Percentiles rank a stretch among this genome's conserved stretches.
Evolutionary conservation across 2,888 invertebrate species (phyloP).

Genomic region (Xestia ashworthii): DNA sequence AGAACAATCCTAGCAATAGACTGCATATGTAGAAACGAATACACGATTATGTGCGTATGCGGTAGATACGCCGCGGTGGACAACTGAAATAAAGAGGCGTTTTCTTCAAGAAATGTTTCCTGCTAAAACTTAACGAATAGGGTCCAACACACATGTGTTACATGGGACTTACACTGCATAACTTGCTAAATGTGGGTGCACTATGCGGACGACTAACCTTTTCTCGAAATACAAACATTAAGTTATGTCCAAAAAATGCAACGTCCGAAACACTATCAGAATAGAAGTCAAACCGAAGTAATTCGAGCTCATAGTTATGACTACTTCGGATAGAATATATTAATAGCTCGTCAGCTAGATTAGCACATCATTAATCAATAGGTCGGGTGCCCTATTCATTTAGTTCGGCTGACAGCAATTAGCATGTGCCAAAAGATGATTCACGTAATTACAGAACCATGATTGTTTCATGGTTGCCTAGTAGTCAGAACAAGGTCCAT

Average conservation of each 20-base stretch:
- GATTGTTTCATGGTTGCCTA: slow-evolving; percentile 29
- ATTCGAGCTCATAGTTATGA: neutral
- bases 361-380: slow-evolving; percentile 33
- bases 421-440: slow-evolving; percentile 55
- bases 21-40: neutral
- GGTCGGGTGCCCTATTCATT: slow-evolving; percentile 43
- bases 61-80: neutral
- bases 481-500: slow-evolving; percentile 12
- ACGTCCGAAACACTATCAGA: neutral
- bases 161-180: neutral
- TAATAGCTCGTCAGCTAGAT: slow-evolving; percentile 10
- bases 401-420: slow-evolving; percentile 31
- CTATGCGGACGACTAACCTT: neutral
- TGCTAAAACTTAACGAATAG: neutral
- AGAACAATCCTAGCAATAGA: neutral
- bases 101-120: neutral
- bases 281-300: neutral
- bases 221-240: neutral
- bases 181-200: neutral
- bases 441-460: slow-evolving; percentile 39
- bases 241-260: neutral
- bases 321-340: neutral
- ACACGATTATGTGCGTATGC: neutral
- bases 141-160: neutral
- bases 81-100: neutral